These are phyloP conservation scores for Meloidogyne chitwoodi DNA, from an alignment of 1,140 invertebrate species.

Conservation along the genomic window DNA sequence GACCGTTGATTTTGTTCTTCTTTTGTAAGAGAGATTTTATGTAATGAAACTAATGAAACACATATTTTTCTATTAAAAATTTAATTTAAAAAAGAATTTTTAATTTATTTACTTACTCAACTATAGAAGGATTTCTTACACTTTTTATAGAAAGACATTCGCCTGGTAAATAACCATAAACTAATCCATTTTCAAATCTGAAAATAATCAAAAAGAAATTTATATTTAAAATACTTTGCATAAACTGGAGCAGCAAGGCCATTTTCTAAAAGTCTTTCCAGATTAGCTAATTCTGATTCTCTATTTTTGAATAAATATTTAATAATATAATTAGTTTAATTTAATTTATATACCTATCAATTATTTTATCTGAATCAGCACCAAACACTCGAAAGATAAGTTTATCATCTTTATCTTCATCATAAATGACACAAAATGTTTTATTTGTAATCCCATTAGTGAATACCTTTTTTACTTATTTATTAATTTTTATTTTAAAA, in stretches of 20 bases:
- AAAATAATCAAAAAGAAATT: neutral
- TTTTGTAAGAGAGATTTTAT: constrained; percentile 55
- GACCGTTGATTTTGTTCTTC: constrained; percentile 61
- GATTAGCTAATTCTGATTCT: constrained; percentile 41
- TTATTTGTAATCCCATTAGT: constrained; percentile 93
- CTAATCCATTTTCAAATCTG: constrained; percentile 82
- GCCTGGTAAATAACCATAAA: constrained; percentile 84
- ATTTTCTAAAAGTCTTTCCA: constrained; percentile 71
- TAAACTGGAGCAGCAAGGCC: constrained; percentile 79
- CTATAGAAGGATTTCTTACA: constrained; percentile 70
- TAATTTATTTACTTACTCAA: constrained; percentile 39
- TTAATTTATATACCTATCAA: constrained; percentile 74
- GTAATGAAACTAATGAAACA: constrained; percentile 74
- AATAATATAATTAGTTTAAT: neutral
- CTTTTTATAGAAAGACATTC: constrained; percentile 71
- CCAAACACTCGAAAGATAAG: constrained; percentile 86
- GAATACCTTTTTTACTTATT: constrained; percentile 69
- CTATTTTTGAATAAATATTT: constrained; percentile 22
- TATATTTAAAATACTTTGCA: constrained; percentile 66
- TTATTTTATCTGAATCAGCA: constrained; percentile 83
- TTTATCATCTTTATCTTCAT: constrained; percentile 67
- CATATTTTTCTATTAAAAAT: constrained; percentile 72
- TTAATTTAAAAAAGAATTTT: constrained; percentile 28
- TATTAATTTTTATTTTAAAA: neutral
- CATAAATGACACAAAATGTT: constrained; percentile 71